Percentiles rank a stretch among this genome's conserved stretches.
These are phyloP conservation scores for Hermatobates lingyangjiaoensis DNA, from an alignment of 1,140 invertebrate genomes.

Conservation along the genomic window DNA sequence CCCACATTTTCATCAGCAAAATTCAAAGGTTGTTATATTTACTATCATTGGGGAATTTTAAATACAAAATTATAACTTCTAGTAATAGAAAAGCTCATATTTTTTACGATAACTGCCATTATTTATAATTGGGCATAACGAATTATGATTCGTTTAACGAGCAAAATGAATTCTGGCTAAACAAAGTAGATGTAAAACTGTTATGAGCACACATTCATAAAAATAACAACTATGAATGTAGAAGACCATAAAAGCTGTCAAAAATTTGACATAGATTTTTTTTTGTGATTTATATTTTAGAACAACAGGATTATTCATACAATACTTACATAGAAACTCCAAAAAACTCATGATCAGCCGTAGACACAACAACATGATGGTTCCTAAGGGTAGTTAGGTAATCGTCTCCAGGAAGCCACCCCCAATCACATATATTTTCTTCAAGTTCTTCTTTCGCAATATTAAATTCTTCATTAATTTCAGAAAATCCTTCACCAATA, in stretches of 20 bases:
- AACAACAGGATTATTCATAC: slow-evolving; percentile 8
- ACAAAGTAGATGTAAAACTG: too few relatives aligned
- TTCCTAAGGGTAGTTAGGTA: slow-evolving; percentile 34
- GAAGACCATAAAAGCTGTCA: background rate
- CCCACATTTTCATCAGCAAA: too few relatives aligned
- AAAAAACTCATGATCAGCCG: slow-evolving; percentile 58
- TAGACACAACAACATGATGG: slow-evolving; percentile 46
- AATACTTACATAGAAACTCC: slow-evolving; percentile 41
- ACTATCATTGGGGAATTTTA: too few relatives aligned
- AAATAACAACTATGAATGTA: background rate
- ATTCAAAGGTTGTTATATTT: too few relatives aligned
- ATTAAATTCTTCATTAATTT: slow-evolving; percentile 34
- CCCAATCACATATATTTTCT: slow-evolving; percentile 37
- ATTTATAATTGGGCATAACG: too few relatives aligned
- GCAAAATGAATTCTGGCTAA: too few relatives aligned
- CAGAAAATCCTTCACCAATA: slow-evolving; percentile 35
- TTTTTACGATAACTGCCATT: too few relatives aligned
- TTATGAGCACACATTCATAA: too few relatives aligned
- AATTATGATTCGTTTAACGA: too few relatives aligned
- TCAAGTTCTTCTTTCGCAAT: slow-evolving; percentile 29
- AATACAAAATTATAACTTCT: too few relatives aligned
- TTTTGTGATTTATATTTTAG: slow-evolving; percentile 1
- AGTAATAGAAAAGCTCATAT: too few relatives aligned
- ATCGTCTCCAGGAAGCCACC: slow-evolving; percentile 33
- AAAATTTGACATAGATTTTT: background rate